Evolutionary conservation across 92 coral and sea anemone species (phyloP).

Genomic region (Zoanthus sociatus): DNA sequence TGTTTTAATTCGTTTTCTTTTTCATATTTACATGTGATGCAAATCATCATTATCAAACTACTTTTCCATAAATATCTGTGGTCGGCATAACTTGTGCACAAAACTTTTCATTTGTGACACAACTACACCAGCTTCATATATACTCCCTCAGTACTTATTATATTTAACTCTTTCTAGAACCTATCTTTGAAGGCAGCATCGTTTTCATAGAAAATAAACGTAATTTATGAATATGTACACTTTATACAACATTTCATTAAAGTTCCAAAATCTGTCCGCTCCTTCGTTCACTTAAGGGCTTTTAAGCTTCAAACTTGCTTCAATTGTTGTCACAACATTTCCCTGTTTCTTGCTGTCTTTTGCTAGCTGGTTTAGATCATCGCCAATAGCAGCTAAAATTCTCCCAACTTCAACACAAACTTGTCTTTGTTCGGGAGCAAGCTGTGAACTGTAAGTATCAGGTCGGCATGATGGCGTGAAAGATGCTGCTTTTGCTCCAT

Average conservation of each 20-base stretch:
- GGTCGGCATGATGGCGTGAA: neutral
- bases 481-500: conserved; percentile 13
- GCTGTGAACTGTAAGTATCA: conserved; percentile 19
- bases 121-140: neutral
- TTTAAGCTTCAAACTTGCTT: conserved; percentile 22
- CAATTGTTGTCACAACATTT: neutral
- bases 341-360: conserved; percentile 12
- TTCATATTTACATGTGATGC: conserved; percentile 45
- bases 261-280: conserved; percentile 19
- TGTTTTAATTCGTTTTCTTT: conserved; percentile 38
- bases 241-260: neutral
- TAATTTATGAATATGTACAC: conserved; percentile 28
- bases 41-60: neutral
- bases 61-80: conserved; percentile 31
- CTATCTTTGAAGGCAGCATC: conserved; percentile 38
- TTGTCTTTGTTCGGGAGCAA: conserved; percentile 60
- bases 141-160: neutral
- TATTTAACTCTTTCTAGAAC: conserved; percentile 31
- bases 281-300: conserved; percentile 18
- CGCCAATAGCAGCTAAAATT: conserved; percentile 86
- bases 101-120: conserved; percentile 3
- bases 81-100: conserved; percentile 9
- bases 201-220: conserved; percentile 44
- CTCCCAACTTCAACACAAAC: conserved; percentile 80
- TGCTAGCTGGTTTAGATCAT: conserved; percentile 62